Conservation (phyloP, 2,113 vertebrate species). For the Corythoichthys intestinalis region DNA sequence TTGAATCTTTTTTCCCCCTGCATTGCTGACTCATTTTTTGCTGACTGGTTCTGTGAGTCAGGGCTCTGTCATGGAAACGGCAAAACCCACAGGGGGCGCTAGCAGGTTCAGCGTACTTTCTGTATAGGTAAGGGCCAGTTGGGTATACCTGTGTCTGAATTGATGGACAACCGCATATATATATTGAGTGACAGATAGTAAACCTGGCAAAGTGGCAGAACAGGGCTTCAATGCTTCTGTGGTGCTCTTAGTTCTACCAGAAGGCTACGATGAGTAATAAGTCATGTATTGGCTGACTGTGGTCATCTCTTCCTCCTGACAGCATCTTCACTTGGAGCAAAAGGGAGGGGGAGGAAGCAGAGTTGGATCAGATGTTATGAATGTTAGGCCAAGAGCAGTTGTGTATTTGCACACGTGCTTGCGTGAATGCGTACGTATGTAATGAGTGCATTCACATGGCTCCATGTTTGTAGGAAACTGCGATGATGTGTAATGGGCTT, state of each 20-base stretch:
- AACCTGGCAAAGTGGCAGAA: conserved; percentile 24
- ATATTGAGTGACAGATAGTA: conserved; percentile 19
- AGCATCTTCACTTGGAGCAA: conserved; percentile 18
- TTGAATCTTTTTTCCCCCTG: conserved; percentile 39
- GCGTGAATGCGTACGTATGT: not conserved
- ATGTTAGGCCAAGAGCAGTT: not conserved
- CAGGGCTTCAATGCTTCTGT: conserved; percentile 24
- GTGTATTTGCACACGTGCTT: not conserved
- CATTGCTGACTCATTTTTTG: conserved; percentile 56
- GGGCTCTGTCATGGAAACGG: conserved; percentile 51
- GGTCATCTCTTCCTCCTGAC: conserved; percentile 17
- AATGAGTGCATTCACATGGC: conserved; percentile 5
- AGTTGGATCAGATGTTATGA: not conserved
- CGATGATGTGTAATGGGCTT: conserved; percentile 2
- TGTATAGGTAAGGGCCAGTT: not conserved
- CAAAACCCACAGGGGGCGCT: conserved; percentile 19
- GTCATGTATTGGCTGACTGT: conserved; percentile 29
- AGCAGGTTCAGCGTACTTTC: conserved; percentile 12
- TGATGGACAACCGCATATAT: conserved; percentile 7
- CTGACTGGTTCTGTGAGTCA: conserved; percentile 52
- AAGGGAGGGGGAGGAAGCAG: not conserved
- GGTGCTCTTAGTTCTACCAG: conserved; percentile 42
- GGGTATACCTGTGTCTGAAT: conserved; percentile 3
- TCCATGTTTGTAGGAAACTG: conserved; percentile 5
- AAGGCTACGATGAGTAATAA: conserved; percentile 51